Conservation (phyloP, 2,888 invertebrate genomes). For the Diadegma fenestrale region DNA sequence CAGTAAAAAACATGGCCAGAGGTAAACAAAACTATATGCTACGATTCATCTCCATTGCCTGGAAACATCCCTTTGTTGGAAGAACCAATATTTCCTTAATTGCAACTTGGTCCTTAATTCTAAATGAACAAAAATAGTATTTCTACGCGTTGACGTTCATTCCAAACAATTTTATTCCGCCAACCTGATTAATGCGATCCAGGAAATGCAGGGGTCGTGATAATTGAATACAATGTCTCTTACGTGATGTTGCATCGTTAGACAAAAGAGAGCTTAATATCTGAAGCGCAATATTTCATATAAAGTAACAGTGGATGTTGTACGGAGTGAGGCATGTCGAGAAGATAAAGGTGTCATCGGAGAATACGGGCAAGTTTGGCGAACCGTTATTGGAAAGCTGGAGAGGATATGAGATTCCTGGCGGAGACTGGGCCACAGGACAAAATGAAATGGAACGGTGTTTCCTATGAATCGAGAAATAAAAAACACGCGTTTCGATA, state of each 20-base stretch:
- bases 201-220: not conserved
- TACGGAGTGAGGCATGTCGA: slow-evolving; percentile 6
- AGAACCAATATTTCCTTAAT: not conserved
- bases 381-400: slow-evolving; percentile 52
- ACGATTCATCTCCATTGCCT: not conserved
- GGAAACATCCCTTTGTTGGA: not conserved
- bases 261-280: not conserved
- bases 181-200: not conserved
- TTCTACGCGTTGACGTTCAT: not conserved
- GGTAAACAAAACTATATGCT: not conserved
- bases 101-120: not conserved
- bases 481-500: slow-evolving; percentile 73
- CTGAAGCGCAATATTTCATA: not conserved
- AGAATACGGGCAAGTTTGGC: slow-evolving; percentile 41
- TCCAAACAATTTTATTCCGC: not conserved
- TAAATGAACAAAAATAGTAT: not conserved
- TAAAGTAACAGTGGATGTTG: slow-evolving; percentile 8
- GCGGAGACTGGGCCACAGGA: slow-evolving; percentile 78
- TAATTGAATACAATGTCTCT: not conserved
- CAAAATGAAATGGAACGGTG: slow-evolving; percentile 77
- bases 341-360: slow-evolving; percentile 22
- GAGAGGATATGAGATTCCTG: slow-evolving; percentile 77
- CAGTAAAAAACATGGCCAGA: not conserved
- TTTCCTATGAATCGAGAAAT: slow-evolving; percentile 81
- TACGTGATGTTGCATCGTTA: not conserved